Conservation (phyloP, 2,888 invertebrate genomes). For the Torymus texanus region DNA sequence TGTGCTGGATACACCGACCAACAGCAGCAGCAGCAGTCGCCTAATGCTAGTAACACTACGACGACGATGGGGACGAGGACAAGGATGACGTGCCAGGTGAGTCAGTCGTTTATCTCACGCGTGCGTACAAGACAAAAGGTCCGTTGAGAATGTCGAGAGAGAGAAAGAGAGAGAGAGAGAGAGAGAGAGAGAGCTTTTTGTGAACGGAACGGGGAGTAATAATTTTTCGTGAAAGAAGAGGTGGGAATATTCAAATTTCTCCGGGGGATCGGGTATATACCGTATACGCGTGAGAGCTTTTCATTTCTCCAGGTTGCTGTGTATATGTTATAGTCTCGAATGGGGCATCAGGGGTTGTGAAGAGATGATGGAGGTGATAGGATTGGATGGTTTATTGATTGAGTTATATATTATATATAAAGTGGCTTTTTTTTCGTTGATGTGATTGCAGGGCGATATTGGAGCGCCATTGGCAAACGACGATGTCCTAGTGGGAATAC, state of each 20-base stretch:
- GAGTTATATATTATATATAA: neutral
- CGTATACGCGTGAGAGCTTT: too few species aligned
- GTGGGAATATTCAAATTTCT: neutral
- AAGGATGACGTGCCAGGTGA: conserved; percentile 51
- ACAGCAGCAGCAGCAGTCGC: too few species aligned
- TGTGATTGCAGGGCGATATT: conserved; percentile 75
- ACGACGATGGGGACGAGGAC: too few species aligned
- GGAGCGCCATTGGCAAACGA: conserved; percentile 77
- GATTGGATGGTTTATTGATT: too few species aligned
- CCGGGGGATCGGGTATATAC: neutral
- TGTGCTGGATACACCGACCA: conserved; percentile 77
- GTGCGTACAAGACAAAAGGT: neutral
- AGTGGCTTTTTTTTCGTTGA: neutral
- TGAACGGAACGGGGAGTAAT: too few species aligned
- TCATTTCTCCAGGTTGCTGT: too few species aligned
- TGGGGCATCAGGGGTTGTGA: too few species aligned
- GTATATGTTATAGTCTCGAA: too few species aligned
- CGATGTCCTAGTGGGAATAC: conserved; percentile 76
- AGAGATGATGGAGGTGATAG: too few species aligned
- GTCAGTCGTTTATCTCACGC: conserved; percentile 43
- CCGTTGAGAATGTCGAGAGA: neutral
- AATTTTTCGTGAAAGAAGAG: too few species aligned
- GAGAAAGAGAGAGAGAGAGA: too few species aligned
- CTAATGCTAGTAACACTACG: conserved; percentile 17
- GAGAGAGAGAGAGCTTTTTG: too few species aligned